These are phyloP conservation scores for Eupeodes latifasciatus DNA, from an alignment of 2,888 invertebrate species.

Conservation along the genomic window DNA sequence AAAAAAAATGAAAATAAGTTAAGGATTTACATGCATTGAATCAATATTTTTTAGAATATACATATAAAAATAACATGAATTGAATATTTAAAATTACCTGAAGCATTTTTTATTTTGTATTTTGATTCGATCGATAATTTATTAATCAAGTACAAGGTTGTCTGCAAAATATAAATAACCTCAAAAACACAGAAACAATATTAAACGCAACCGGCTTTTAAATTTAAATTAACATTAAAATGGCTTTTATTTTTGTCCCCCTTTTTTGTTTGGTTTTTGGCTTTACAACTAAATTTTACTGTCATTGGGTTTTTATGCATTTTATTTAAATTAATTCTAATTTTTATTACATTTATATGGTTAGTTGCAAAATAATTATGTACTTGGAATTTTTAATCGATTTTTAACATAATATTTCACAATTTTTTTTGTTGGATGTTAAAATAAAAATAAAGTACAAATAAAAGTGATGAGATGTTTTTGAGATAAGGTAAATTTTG, in stretches of 20 bases:
- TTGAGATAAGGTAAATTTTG: no score
- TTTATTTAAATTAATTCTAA: constrained; percentile 24
- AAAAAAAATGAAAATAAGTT: neutral
- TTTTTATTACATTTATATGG: neutral
- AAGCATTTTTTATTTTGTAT: neutral
- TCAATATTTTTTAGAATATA: neutral
- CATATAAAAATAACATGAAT: neutral
- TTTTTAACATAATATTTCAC: no score
- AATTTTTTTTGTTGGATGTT: no score
- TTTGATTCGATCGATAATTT: neutral
- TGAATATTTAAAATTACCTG: constrained; percentile 5
- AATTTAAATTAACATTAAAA: neutral
- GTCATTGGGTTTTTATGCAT: constrained; percentile 11
- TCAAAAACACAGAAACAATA: neutral
- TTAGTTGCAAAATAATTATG: neutral
- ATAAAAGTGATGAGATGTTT: no score
- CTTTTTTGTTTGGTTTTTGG: neutral
- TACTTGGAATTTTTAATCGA: no score
- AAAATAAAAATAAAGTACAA: no score
- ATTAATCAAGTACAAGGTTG: constrained; percentile 48
- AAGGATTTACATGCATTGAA: neutral
- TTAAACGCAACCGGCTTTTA: constrained; percentile 43
- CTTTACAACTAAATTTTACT: neutral
- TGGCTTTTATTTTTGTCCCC: neutral
- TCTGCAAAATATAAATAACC: constrained; percentile 14